These are phyloP conservation scores for Grallaria varia DNA, from an alignment of 2,113 vertebrate species.

Conservation along the genomic window DNA sequence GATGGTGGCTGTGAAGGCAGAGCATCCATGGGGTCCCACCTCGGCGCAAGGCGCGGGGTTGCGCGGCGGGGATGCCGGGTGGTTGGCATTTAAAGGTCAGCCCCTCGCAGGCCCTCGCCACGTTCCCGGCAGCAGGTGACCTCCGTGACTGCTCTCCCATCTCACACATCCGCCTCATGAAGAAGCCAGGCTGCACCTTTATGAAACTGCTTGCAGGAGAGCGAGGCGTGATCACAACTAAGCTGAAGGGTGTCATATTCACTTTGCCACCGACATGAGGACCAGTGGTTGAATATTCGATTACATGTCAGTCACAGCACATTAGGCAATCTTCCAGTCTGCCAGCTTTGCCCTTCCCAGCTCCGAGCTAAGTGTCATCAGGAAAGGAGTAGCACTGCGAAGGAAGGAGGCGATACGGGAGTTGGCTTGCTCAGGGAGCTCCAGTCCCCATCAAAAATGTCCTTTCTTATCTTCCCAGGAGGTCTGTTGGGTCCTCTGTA, in stretches of 20 bases:
- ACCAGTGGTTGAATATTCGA: constrained; percentile 65
- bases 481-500: background rate
- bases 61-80: rapidly evolving
- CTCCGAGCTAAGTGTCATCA: constrained; percentile 58
- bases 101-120: background rate
- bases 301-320: constrained; percentile 68
- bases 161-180: constrained; percentile 19
- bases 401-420: background rate
- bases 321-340: constrained; percentile 71
- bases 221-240: constrained; percentile 55
- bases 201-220: constrained; percentile 47
- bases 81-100: constrained; percentile 55
- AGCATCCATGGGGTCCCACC: background rate
- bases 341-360: constrained; percentile 62
- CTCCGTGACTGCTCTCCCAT: constrained; percentile 38
- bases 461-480: background rate
- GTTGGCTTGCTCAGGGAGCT: background rate
- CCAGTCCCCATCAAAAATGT: background rate
- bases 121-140: constrained; percentile 18
- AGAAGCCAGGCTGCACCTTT: constrained; percentile 49
- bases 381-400: constrained; percentile 9
- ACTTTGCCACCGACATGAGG: constrained; percentile 29
- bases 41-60: background rate
- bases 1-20: background rate
- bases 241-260: constrained; percentile 52